Base-by-base conservation (phyloP, 1,140 invertebrate genomes). In the Tenebrio molitor region DNA sequence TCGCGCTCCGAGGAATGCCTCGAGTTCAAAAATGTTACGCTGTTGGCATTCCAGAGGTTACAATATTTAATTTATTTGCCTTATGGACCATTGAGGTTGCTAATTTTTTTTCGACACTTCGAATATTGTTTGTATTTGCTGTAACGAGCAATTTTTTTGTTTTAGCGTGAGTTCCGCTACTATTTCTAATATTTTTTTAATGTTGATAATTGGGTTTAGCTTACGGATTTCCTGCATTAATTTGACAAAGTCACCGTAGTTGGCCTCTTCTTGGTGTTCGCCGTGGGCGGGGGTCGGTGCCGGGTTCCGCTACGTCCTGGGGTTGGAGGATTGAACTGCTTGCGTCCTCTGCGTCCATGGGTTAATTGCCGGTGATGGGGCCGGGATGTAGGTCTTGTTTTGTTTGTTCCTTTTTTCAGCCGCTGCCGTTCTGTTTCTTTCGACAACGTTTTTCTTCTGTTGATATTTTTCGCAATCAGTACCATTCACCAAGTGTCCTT, bases 401-500 rank as follows among this genome's bases (percentile, higher is more conserved):
- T 19, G 10, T 16, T 21, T 10, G 2, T 44, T 3, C 12, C 15
- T 34, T 2, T 14, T 17, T 53, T 53, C 16, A 12, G 10, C 2
- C 8, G 6, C 12, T 42, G 34, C 17, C 29, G 3, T 36, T 17
- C 7, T 14, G 2, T 2, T 58, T 72, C 21, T 16, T 4, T 8
- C 14, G 25, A 34, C 53, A 17, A 68, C n/a, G 36, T 39, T n/a
- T 17, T 23, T 63, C 14, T 29, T n/a, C 4, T 50, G 1, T 41
- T 68, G 15, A 17, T 72, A 72, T 36, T 36, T 23, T 10, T 19
- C 7, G 33, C 69, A 71, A 1, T 71, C 39, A 12, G 14, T 25
- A 12, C 14, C n/a, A 8, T 50, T 53, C 3, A 77, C 79, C 34
- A 76, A 74, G 42, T 83, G 80, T 2, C 64, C 63, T 25, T 50